Evolutionary conservation across 2,888 invertebrate species (phyloP).

Genomic region (Cephus nigrinus): DNA sequence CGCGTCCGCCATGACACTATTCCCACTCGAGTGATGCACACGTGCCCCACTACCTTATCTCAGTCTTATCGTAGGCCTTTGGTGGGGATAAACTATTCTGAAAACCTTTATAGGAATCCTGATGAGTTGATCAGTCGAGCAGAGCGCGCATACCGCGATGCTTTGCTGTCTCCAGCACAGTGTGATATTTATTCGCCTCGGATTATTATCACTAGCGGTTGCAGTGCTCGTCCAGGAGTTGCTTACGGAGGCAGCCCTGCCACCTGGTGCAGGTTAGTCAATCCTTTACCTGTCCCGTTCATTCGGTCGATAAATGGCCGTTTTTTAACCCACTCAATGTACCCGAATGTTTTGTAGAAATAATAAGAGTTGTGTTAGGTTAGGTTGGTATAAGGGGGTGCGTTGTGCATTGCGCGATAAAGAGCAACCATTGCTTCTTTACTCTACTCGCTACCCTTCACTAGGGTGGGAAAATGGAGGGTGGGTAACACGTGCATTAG

Average conservation of each 20-base stretch:
- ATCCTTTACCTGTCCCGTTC: not conserved
- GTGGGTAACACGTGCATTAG: not conserved
- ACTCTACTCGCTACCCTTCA: not conserved
- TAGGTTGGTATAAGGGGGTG: not conserved
- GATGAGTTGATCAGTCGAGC: constrained; percentile 50
- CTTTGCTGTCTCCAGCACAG: constrained; percentile 52
- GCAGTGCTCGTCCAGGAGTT: constrained; percentile 27
- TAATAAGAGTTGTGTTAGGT: not conserved
- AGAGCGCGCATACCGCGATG: constrained; percentile 61
- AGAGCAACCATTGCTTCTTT: not conserved
- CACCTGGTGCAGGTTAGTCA: constrained; percentile 60
- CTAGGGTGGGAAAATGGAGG: not conserved
- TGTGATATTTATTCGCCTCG: constrained; percentile 44
- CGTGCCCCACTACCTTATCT: constrained; percentile 7
- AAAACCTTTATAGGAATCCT: constrained; percentile 6
- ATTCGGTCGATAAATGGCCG: not conserved
- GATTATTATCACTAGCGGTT: constrained; percentile 28
- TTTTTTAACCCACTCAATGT: not conserved
- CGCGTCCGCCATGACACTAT: not conserved
- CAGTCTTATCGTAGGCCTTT: not conserved
- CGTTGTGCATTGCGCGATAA: not conserved
- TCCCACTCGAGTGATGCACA: not conserved
- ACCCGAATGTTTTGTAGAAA: not conserved
- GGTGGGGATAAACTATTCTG: constrained; percentile 1
- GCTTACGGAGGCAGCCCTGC: constrained; percentile 50